Base-by-base conservation (phyloP, 53 echinoderm and acorn worm genomes). In the Pentamera pediparva region DNA sequence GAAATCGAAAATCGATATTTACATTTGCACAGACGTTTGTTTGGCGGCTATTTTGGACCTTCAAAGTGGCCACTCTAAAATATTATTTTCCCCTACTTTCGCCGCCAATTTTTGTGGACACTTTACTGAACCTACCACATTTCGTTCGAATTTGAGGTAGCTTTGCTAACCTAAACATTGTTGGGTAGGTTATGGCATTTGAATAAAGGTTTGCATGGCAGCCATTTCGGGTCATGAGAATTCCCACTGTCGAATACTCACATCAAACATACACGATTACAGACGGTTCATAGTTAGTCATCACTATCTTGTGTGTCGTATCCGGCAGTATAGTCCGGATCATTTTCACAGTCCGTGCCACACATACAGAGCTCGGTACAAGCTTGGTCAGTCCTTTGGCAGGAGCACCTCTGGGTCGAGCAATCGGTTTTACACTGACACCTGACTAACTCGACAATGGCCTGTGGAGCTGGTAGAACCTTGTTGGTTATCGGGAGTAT, bases 391-490 rank as follows among this genome's bases (percentile, higher is more conserved):
- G 52, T 41, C 37, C 67, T 45, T 65, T 58, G 67, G 61, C 77
- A 83, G 7, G 55, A 57, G 35, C 77, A 77, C 33, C 40, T 24
- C 21, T 53, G 36, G 52, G 69, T n/a, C n/a, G n/a, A n/a, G n/a
- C n/a, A 34, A 34, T 59, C 39, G 6, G 49, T 25, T 36, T 78
- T 83, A 28, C 60, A 77, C 15, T 69, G 69, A 43, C 77, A 83
- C 15, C 41, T 39, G 19, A 65, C 69, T 49, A 76, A 31, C 51
- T 76, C 67, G 5, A 76, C 20, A 28, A 76, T 76, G 35, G 76
- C 77, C 59, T 83, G 62, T 54, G 76, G 82, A 27, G 76, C 76
- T 53, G 75, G 76, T 10, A 39, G 76, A 34, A 64, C 82, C 30
- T 75, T 37, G 22, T 54, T 75, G 28, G 65, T 82, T 18, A 39